Conservation (phyloP, 2,797 vertebrate species). For the Hippocampus kuda region DNA sequence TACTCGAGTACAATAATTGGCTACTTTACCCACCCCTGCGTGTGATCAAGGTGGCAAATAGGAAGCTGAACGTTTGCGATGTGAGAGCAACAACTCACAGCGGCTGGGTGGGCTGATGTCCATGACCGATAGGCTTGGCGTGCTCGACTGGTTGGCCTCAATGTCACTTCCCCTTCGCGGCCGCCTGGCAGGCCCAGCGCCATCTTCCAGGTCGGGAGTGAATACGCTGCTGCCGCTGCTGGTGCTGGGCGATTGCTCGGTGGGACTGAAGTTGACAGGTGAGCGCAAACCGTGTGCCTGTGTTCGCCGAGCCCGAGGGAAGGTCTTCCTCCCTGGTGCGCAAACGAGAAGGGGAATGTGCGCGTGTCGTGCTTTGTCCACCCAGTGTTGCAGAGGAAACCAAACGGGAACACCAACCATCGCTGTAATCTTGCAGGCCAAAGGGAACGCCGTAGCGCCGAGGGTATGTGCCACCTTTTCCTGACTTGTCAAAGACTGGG, state of each 20-base stretch:
- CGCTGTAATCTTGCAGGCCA: slow-evolving; percentile 89
- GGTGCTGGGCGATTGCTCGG: slow-evolving; percentile 86
- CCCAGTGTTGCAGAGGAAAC: not conserved
- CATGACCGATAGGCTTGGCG: slow-evolving; percentile 83
- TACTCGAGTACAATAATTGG: too few relatives aligned
- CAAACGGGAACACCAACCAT: slow-evolving; percentile 65
- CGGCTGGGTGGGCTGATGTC: slow-evolving; percentile 97
- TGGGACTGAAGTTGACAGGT: slow-evolving; percentile 91
- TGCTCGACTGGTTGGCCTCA: slow-evolving; percentile 64
- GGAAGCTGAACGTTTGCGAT: not conserved
- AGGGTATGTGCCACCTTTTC: slow-evolving; percentile 95
- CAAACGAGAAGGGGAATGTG: not conserved
- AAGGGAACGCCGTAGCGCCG: slow-evolving; percentile 88
- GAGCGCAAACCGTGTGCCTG: slow-evolving; percentile 90
- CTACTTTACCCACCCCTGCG: too few relatives aligned
- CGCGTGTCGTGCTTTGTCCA: not conserved
- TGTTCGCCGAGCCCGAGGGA: slow-evolving; percentile 88
- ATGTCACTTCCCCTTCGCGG: slow-evolving; percentile 89
- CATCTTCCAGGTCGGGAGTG: slow-evolving; percentile 86
- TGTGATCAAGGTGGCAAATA: not conserved
- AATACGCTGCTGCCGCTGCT: slow-evolving; percentile 96
- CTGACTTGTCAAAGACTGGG: slow-evolving; percentile 94
- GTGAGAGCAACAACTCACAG: slow-evolving; percentile 71
- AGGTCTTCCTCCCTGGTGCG: slow-evolving; percentile 90
- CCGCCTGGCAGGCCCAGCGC: slow-evolving; percentile 64